Evolutionary conservation across 1,140 invertebrate species (phyloP).

Genomic region (Dolichoris vasculosae): DNA sequence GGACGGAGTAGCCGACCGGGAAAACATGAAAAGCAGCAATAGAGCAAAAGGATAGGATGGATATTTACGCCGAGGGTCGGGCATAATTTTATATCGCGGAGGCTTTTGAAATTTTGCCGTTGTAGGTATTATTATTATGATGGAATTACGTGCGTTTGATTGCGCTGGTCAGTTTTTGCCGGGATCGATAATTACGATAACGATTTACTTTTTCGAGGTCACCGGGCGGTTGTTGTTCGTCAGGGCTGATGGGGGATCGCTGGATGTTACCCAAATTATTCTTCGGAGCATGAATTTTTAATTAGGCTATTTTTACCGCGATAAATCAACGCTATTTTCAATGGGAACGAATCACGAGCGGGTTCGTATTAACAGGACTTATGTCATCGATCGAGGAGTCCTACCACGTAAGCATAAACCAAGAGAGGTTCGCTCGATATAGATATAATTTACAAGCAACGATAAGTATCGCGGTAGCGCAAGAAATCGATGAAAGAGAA

Average conservation of each 20-base stretch:
- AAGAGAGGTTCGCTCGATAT: neutral
- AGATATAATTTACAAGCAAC: neutral
- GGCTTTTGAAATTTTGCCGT: neutral
- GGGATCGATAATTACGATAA: neutral
- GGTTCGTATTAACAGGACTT: neutral
- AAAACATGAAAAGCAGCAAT: neutral
- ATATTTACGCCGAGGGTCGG: neutral
- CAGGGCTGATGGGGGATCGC: neutral
- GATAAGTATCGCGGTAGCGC: too few relatives aligned
- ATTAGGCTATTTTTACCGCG: neutral
- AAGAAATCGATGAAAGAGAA: neutral
- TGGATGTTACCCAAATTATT: neutral
- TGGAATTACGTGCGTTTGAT: neutral
- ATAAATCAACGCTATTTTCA: neutral
- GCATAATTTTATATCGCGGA: neutral
- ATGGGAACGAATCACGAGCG: neutral
- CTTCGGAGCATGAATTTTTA: neutral
- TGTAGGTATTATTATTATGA: too few relatives aligned
- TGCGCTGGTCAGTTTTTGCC: neutral
- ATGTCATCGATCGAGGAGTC: neutral
- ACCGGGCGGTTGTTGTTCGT: neutral
- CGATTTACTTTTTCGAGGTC: neutral
- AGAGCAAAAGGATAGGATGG: too few relatives aligned
- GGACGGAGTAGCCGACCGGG: neutral
- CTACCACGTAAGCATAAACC: neutral